Evolutionary conservation across 1,140 invertebrate genomes (phyloP).

Genomic region (Lepidurus packardi): DNA sequence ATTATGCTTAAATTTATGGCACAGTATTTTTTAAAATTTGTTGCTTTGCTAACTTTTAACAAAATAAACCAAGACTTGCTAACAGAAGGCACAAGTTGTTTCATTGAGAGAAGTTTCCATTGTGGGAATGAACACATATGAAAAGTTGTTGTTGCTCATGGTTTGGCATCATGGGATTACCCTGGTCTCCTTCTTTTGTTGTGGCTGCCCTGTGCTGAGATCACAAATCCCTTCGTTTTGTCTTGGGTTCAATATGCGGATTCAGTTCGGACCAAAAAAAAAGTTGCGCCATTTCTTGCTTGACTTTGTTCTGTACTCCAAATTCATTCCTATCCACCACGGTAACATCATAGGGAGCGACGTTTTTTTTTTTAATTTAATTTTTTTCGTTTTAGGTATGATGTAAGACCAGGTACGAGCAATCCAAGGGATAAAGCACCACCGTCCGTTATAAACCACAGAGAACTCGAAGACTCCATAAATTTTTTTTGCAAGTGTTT

Average conservation of each 20-base stretch:
- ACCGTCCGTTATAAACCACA: background rate
- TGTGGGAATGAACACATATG: background rate
- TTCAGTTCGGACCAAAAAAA: background rate
- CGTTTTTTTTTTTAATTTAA: too few species aligned
- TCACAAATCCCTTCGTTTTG: background rate
- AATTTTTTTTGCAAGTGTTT: background rate
- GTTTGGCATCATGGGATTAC: background rate
- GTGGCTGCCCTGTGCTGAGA: background rate
- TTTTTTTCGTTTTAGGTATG: background rate
- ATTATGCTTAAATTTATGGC: conserved; percentile 12
- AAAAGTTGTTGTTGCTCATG: background rate
- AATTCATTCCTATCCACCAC: background rate
- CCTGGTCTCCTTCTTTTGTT: conserved; percentile 6
- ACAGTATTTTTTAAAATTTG: background rate
- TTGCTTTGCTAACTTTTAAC: background rate
- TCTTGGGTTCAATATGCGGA: background rate
- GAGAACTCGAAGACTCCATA: background rate
- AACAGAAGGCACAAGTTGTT: background rate
- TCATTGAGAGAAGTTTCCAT: background rate
- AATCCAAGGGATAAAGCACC: background rate
- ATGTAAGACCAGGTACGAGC: conserved; percentile 17
- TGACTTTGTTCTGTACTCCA: background rate
- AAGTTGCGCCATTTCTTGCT: background rate
- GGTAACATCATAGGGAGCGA: too few species aligned
- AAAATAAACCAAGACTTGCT: background rate